Evolutionary conservation across 2,797 vertebrate genomes (phyloP).

Genomic region (Protonibea diacanthus): DNA sequence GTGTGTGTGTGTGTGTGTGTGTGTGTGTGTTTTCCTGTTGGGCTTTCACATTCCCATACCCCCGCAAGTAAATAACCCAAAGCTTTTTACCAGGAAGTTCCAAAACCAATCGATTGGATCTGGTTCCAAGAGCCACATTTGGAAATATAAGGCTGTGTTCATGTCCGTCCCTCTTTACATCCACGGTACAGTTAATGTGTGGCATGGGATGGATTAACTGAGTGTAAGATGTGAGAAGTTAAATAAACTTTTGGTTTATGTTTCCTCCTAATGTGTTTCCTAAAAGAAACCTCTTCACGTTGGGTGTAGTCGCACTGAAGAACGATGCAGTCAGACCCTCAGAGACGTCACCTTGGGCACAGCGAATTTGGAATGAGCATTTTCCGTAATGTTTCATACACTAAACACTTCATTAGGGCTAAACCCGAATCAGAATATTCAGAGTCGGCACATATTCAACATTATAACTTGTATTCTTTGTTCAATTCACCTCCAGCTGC

Average conservation of each 20-base stretch:
- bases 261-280: neutral
- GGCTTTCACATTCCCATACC: slow-evolving; percentile 29
- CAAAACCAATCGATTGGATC: slow-evolving; percentile 28
- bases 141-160: neutral
- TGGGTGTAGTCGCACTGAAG: no score
- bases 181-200: neutral
- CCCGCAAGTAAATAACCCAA: slow-evolving; percentile 27
- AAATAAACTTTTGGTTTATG: neutral
- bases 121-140: slow-evolving; percentile 33
- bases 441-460: neutral
- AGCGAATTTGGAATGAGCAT: neutral
- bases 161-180: slow-evolving; percentile 12
- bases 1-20: slow-evolving; percentile 7
- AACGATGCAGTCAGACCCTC: no score
- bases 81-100: slow-evolving; percentile 28
- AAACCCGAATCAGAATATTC: no score
- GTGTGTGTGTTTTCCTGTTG: slow-evolving; percentile 21
- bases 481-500: neutral
- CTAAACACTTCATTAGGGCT: neutral
- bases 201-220: slow-evolving; percentile 1
- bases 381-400: neutral
- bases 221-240: neutral
- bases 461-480: neutral
- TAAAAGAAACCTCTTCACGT: neutral
- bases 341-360: neutral